phyloP scores from a whole-genome alignment of 2,797 vertebrate genomes.

The Phrynocephalus guinanensis region DNA sequence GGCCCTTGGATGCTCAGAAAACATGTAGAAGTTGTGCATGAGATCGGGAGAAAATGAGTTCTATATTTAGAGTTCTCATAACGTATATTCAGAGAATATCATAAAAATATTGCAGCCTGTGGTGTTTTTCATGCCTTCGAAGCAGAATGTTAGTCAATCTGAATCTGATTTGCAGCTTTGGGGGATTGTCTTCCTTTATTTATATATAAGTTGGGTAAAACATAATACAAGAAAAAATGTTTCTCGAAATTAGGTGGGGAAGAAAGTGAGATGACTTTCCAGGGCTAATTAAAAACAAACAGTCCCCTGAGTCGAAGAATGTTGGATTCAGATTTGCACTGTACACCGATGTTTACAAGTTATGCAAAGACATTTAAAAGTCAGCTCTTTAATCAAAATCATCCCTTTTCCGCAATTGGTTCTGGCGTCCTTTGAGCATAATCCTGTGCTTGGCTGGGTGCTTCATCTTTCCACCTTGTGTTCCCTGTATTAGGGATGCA shows the following conservation, averaged over 20 bases:
- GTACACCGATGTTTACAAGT: not conserved
- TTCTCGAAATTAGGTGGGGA: constrained; percentile 3
- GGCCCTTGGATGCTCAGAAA: not conserved
- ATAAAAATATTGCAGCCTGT: not conserved
- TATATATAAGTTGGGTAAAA: constrained; percentile 6
- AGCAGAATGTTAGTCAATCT: not conserved
- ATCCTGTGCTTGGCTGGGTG: not conserved
- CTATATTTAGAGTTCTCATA: not conserved
- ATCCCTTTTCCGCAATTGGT: not conserved
- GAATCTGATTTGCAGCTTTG: not conserved
- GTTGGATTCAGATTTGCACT: not conserved
- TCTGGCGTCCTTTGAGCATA: not conserved
- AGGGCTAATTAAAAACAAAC: constrained; percentile 23
- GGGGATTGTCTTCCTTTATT: not conserved
- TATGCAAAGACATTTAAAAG: not conserved
- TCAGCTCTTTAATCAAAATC: constrained; percentile 18
- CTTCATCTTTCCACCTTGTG: constrained; percentile 3
- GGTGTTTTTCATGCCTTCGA: not conserved
- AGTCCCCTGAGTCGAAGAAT: not conserved
- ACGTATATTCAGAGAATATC: not conserved
- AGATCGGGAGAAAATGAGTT: not conserved
- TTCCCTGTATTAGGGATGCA: constrained; percentile 2
- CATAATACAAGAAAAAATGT: not conserved
- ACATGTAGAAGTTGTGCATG: not conserved
- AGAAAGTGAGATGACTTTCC: not conserved